These are phyloP conservation scores for Argentina silus DNA, from an alignment of 2,797 vertebrate species.

Conservation along the genomic window DNA sequence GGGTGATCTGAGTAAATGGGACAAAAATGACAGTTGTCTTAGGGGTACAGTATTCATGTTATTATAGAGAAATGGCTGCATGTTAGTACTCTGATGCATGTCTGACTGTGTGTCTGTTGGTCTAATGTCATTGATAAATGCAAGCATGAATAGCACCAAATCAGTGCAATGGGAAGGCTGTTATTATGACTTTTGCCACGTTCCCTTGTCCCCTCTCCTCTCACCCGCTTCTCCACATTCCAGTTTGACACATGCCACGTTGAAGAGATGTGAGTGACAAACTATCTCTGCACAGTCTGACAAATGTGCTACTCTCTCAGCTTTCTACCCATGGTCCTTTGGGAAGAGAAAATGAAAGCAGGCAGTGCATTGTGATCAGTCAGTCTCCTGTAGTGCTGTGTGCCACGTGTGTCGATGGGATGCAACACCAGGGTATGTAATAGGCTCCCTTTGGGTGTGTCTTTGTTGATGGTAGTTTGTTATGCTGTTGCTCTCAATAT, in stretches of 20 bases:
- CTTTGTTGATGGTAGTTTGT: not conserved
- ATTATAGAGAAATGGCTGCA: no score
- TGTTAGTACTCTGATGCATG: not conserved
- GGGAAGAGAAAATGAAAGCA: constrained; percentile 13
- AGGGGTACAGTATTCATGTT: no score
- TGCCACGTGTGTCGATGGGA: constrained; percentile 16
- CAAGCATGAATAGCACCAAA: no score
- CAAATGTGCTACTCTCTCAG: not conserved
- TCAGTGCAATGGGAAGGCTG: not conserved
- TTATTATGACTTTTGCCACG: not conserved
- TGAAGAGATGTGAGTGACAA: constrained; percentile 20
- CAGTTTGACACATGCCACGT: constrained; percentile 24
- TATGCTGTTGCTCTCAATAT: not conserved
- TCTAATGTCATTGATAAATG: no score
- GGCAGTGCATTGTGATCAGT: constrained; percentile 27
- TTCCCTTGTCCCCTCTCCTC: not conserved
- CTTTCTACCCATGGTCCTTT: constrained; percentile 8
- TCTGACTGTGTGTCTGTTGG: no score
- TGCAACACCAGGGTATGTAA: not conserved
- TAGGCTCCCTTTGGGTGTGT: not conserved
- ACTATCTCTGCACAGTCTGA: not conserved
- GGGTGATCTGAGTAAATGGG: no score
- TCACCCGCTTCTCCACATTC: constrained; percentile 3
- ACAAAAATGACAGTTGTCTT: no score
- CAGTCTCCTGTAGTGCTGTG: not conserved